A percentile compares a stretch with the other conserved stretches of the same genome.
These are phyloP conservation scores for Calidris pygmaea DNA, from an alignment of 2,113 vertebrate genomes.

Conservation along the genomic window DNA sequence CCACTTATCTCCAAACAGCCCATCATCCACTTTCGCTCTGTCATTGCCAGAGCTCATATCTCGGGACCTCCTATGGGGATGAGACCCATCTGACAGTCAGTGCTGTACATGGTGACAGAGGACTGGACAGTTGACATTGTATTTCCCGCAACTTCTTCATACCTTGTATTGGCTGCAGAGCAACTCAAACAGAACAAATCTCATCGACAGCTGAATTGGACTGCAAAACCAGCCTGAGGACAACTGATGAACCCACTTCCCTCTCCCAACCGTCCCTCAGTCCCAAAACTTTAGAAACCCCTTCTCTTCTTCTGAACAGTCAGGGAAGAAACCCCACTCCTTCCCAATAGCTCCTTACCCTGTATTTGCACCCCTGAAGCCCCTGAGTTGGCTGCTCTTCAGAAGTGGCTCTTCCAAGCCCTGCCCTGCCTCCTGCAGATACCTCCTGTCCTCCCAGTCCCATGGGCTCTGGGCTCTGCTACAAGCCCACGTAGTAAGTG, in stretches of 20 bases:
- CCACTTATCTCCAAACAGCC: background rate
- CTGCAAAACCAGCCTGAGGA: background rate
- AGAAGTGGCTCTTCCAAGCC: background rate
- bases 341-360: background rate
- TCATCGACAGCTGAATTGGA: background rate
- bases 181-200: background rate
- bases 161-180: background rate
- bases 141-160: accelerated
- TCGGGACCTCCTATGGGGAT: background rate
- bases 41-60: accelerated
- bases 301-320: background rate
- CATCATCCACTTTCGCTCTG: no score
- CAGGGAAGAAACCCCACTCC: background rate
- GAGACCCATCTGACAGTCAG: background rate
- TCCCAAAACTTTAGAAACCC: background rate
- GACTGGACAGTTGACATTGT: background rate
- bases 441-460: background rate
- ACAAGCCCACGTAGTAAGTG: no score
- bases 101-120: no score
- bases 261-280: background rate
- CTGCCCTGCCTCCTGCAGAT: background rate
- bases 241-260: background rate
- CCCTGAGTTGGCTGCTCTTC: background rate
- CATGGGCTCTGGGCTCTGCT: background rate
- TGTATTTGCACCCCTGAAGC: background rate